These are phyloP conservation scores for Ochotona curzoniae DNA, from an alignment of 2,113 vertebrate genomes.

Conservation along the genomic window DNA sequence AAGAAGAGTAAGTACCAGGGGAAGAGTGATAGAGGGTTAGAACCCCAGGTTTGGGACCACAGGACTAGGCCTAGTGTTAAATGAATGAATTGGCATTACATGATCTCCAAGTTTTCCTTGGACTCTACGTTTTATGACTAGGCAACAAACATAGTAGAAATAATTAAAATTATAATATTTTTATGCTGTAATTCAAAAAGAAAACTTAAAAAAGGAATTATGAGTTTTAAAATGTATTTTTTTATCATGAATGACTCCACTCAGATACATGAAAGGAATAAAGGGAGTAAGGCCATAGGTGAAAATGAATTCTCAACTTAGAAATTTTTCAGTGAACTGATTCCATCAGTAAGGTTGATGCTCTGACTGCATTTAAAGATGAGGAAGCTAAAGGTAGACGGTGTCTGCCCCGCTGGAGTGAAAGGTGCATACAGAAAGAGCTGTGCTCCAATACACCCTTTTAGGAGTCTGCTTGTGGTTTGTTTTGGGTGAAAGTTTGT, in stretches of 20 bases:
- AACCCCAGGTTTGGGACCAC: neutral
- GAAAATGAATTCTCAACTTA: conserved; percentile 34
- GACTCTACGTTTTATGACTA: conserved; percentile 33
- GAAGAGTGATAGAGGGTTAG: neutral
- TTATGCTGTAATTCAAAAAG: conserved; percentile 45
- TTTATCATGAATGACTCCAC: neutral
- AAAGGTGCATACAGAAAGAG: conserved; percentile 1
- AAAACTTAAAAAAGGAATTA: neutral
- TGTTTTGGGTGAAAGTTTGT: conserved; percentile 16
- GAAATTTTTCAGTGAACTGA: neutral
- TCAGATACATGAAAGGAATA: conserved; percentile 5
- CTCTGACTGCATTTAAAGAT: neutral
- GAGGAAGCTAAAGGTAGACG: neutral
- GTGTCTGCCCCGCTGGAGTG: neutral
- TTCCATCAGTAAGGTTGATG: conserved; percentile 18
- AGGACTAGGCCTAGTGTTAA: neutral
- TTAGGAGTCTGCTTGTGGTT: conserved; percentile 31
- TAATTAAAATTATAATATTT: neutral
- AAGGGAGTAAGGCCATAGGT: neutral
- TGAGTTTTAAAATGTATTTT: conserved; percentile 1
- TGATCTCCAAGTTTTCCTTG: neutral
- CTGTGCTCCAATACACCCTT: neutral
- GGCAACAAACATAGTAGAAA: conserved; percentile 6
- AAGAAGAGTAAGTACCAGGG: neutral
- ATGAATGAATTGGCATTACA: neutral